Base-by-base conservation (phyloP, 2,888 invertebrate genomes). In the Crematogaster levior region DNA sequence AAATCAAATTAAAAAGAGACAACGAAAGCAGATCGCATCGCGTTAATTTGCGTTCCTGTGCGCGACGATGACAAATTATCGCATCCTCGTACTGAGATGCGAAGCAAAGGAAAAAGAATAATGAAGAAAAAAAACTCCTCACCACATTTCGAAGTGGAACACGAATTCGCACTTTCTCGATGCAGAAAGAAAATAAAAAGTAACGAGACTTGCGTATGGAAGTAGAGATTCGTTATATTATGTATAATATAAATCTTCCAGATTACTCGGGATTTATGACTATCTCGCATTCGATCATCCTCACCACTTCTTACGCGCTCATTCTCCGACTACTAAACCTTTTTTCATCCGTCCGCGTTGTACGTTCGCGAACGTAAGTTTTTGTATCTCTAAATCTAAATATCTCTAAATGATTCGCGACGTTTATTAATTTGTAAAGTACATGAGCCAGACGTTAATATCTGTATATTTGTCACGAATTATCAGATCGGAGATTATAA, bases 191-290 rank as follows among this genome's bases (percentile, higher is more conserved):
- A n/a, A 60, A 21, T 40, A 68, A 82, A 61, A 68, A 80, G 34
- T 18, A n/a, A 9, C n/a, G 15, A 7, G 37, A 51, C 40, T 24
- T 7, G 48, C 75, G 75, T 12, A 24, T 15, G 7, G 30, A n/a
- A n/a, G n/a, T n/a, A n/a, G n/a, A n/a, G n/a, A 10, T 37, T 80
- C 80, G 51, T 82, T 74, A 65, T 27, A 43, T 46, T 70, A 63
- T 43, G 43, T 40, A 60, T 82, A 84, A 86, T 40, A 60, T 82
- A 84, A 86, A 81, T 81, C 82, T 63, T 21, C 34, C 21, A 56
- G 77, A 84, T 86, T 82, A 51, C 40, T 40, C 48, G 24, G n/a
- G 63, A 86, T 84, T 86, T 82, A 84, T 81, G 21, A 27, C 12
- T n/a, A 48, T n/a, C 27, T 34, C 30, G 34, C 21, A 10, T 30